Evolutionary conservation across 2,797 vertebrate genomes (phyloP), one percentile per base, ranked within the genome.

Genomic region (Sciurus carolinensis): DNA sequence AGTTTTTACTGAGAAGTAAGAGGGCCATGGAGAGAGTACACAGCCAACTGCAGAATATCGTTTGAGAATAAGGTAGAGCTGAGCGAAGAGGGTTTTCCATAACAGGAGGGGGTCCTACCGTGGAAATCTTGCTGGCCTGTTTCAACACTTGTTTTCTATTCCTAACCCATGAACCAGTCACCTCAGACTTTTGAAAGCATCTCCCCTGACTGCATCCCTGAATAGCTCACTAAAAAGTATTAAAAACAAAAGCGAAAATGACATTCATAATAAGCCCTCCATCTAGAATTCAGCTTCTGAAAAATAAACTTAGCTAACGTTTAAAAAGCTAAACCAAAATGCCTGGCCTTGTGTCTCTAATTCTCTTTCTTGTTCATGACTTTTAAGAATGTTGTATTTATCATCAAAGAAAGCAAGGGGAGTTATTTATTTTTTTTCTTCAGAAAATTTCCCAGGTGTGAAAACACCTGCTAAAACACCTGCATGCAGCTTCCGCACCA

Each of bases 321-420:
- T 47, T 47, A 47, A 47, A 71, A 79, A 73, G 77, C 36, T 17
- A 66, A 76, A n/a, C 5, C 15, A 75, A 84, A 91, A 84, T 59
- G 28, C 15, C n/a, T n/a, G 36, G 10, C 2, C 13, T 26, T 57
- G 1, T 88, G 76, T 88, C 64, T 69, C 73, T n/a, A 82, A 26
- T 71, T 57, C 28, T 39, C 28, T n/a, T 73, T 82, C 57, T 73
- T 93, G 13, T 57, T 47, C 22, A 62, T 87, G 14, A 75, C 36
- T 79, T 69, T 96, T 64, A 87, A 93, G 87, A 13, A 50, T 39
- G 52, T 86, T 85, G 71, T 85, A 12, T 83, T 72, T 87, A 62
- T 66, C 52, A 90, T 26, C 64, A 33, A 93, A 28, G 15, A 76
- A 75, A 80, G 30, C 33, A 50, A 44, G 44, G 24, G n/a, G 30